Conservation (phyloP, 2,888 invertebrate species). For the Euspilapteryx auroguttella region DNA sequence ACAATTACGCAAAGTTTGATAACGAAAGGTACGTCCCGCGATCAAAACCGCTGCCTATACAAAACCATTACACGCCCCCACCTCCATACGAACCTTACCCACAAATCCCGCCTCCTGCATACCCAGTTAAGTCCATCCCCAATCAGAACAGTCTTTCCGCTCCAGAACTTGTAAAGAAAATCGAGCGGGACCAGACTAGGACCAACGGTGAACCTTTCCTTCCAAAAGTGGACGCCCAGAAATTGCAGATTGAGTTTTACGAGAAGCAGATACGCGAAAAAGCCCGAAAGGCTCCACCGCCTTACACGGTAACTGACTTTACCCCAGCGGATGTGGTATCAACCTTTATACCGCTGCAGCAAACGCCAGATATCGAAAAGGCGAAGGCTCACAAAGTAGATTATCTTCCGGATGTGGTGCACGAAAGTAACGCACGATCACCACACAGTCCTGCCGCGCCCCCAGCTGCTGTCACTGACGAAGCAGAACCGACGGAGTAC, state of each 20-base stretch:
- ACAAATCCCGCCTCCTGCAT: slow-evolving; percentile 19
- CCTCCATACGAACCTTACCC: slow-evolving; percentile 10
- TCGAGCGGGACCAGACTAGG: slow-evolving; percentile 11
- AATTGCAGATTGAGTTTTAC: slow-evolving; percentile 51
- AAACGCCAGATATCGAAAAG: slow-evolving; percentile 52
- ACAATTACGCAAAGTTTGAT: too few species aligned
- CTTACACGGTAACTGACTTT: slow-evolving; percentile 51
- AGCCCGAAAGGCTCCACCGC: slow-evolving; percentile 18
- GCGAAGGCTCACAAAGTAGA: slow-evolving; percentile 47
- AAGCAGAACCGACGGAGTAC: slow-evolving; percentile 58
- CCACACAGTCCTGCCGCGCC: slow-evolving; percentile 13
- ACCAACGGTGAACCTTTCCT: slow-evolving; percentile 8
- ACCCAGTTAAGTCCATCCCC: slow-evolving; percentile 32
- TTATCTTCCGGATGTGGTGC: slow-evolving; percentile 46
- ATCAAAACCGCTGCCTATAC: neutral
- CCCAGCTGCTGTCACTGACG: too few species aligned
- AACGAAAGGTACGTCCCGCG: too few species aligned
- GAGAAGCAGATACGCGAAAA: slow-evolving; percentile 49
- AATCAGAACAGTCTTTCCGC: slow-evolving; percentile 40
- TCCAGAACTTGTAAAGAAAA: slow-evolving; percentile 37
- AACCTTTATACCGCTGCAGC: slow-evolving; percentile 50
- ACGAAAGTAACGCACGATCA: too few species aligned
- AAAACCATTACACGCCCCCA: neutral
- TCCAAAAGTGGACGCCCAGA: slow-evolving; percentile 35
- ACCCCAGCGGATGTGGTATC: slow-evolving; percentile 36